Percentiles rank a stretch among this genome's conserved stretches.
Conservation (phyloP, 2,113 vertebrate genomes). For the Azemiops feae region DNA sequence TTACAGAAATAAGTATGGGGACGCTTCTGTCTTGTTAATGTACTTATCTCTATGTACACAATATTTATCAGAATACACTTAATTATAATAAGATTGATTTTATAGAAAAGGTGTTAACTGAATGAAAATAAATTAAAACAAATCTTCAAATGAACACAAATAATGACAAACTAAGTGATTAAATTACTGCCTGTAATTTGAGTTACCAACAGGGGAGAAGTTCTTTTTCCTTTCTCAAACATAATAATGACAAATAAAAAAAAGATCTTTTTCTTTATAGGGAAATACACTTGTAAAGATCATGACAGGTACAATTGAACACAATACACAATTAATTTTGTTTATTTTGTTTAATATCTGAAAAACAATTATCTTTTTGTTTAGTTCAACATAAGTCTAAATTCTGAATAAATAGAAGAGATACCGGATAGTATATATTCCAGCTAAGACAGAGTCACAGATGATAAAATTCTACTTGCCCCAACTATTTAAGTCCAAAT, state of each 20-base stretch:
- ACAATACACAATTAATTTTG: background rate
- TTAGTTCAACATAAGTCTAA: background rate
- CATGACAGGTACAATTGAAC: background rate
- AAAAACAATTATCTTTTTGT: background rate
- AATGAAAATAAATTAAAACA: background rate
- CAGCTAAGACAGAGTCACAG: background rate
- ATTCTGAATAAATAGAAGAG: background rate
- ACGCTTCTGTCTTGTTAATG: slow-evolving; percentile 1
- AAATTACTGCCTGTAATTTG: background rate
- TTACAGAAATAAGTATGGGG: background rate
- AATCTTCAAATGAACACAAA: background rate
- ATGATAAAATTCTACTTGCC: background rate
- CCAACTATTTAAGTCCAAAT: background rate
- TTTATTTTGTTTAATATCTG: background rate
- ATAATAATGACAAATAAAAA: background rate
- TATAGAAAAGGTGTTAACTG: background rate
- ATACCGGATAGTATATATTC: background rate
- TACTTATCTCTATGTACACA: background rate
- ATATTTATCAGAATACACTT: slow-evolving; percentile 14
- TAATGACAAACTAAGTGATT: background rate
- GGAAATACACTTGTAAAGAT: background rate
- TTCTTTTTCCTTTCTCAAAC: background rate
- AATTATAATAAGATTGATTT: slow-evolving; percentile 10
- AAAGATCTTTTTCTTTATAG: background rate
- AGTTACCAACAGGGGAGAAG: background rate